phyloP scores from a whole-genome alignment of 2,113 vertebrate species.

The Albula goreensis region DNA sequence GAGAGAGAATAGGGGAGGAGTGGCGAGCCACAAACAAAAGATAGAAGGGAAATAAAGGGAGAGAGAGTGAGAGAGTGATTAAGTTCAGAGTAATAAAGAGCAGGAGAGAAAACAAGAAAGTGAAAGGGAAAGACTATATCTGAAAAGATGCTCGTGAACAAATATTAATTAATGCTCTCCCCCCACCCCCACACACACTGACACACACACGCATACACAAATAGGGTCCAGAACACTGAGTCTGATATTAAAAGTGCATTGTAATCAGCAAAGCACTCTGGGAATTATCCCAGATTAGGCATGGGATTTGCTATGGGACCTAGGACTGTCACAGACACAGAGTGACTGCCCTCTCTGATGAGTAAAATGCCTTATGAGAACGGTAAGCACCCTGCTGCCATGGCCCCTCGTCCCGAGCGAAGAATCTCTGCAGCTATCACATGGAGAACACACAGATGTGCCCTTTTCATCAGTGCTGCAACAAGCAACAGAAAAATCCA shows the following conservation, averaged over 20 bases:
- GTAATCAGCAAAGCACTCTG: conserved; percentile 5
- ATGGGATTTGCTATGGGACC: not conserved
- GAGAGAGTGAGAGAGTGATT: not conserved
- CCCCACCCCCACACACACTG: not conserved
- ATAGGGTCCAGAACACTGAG: not conserved
- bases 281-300: conserved; percentile 18
- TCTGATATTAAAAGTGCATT: conserved; percentile 18
- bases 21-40: not conserved
- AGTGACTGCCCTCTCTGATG: not conserved
- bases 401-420: not conserved
- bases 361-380: not conserved
- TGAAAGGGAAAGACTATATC: not conserved
- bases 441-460: not conserved
- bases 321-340: not conserved
- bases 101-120: not conserved
- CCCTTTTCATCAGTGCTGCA: not conserved
- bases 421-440: not conserved
- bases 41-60: not conserved
- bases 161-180: too few relatives aligned
- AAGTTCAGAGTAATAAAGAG: not conserved
- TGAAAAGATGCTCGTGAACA: not conserved
- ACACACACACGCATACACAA: conserved; percentile 13
- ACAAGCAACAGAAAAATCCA: not conserved
- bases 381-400: not conserved
- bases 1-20: not conserved